These are phyloP conservation scores for Colaptes auratus DNA, from an alignment of 2,113 vertebrate genomes.

Conservation along the genomic window DNA sequence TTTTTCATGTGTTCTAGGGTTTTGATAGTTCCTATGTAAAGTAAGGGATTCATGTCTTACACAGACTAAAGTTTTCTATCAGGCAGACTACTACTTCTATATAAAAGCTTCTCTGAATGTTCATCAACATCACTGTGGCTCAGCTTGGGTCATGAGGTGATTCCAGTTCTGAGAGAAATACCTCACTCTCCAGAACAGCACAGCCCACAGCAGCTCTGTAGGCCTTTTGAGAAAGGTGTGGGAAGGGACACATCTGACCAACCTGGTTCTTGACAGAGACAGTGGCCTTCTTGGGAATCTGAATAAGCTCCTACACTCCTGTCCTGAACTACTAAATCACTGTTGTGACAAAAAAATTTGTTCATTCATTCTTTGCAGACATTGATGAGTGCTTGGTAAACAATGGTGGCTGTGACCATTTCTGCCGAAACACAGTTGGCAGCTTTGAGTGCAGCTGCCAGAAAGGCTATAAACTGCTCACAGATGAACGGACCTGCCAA, in stretches of 20 bases:
- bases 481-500: slow-evolving; percentile 94
- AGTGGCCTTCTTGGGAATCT: neutral
- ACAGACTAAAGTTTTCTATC: neutral
- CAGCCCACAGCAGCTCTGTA: neutral
- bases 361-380: slow-evolving; percentile 74
- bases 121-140: neutral
- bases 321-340: neutral
- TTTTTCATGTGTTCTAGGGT: neutral
- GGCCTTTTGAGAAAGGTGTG: neutral
- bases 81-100: neutral
- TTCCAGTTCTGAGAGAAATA: neutral
- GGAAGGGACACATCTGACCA: neutral
- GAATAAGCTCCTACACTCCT: neutral
- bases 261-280: neutral
- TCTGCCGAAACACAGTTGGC: slow-evolving; percentile 94
- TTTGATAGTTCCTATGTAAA: neutral
- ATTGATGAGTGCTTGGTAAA: slow-evolving; percentile 94
- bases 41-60: neutral
- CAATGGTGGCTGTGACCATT: slow-evolving; percentile 94
- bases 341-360: neutral
- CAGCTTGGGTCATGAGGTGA: neutral
- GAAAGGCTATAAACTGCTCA: slow-evolving; percentile 95
- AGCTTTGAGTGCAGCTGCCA: slow-evolving; percentile 98
- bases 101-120: neutral
- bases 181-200: neutral